phyloP scores from a whole-genome alignment of 2,797 vertebrate genomes.

The Sebastes baramenuke region DNA sequence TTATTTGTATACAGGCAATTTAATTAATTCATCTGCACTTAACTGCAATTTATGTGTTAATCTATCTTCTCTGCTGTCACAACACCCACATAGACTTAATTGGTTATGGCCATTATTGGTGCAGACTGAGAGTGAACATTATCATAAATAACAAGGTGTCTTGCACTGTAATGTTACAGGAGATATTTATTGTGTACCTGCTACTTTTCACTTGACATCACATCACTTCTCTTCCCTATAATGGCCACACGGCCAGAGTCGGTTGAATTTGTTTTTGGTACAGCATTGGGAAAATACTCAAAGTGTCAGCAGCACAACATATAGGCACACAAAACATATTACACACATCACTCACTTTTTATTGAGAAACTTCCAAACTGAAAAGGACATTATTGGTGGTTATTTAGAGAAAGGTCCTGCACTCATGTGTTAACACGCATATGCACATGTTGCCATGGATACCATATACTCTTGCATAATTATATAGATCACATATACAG shows the following conservation, averaged over 20 bases:
- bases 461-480: not conserved
- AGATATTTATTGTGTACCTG: not conserved
- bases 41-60: not conserved
- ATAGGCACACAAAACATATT: not conserved
- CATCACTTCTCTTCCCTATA: not conserved
- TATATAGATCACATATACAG: not conserved
- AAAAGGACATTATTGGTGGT: too few species aligned
- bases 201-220: not conserved
- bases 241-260: not conserved
- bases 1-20: not conserved
- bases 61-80: not conserved
- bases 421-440: not conserved
- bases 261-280: not conserved
- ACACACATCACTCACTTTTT: not conserved
- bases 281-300: not conserved
- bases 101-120: not conserved
- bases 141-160: not conserved
- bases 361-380: not conserved
- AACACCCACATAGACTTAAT: not conserved
- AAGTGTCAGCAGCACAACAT: not conserved
- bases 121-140: not conserved
- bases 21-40: not conserved
- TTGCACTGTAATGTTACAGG: not conserved
- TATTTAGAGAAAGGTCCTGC: too few species aligned
- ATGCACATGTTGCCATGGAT: not conserved